phyloP scores from a whole-genome alignment of 1,140 invertebrate species.

The Lucilia sericata region DNA sequence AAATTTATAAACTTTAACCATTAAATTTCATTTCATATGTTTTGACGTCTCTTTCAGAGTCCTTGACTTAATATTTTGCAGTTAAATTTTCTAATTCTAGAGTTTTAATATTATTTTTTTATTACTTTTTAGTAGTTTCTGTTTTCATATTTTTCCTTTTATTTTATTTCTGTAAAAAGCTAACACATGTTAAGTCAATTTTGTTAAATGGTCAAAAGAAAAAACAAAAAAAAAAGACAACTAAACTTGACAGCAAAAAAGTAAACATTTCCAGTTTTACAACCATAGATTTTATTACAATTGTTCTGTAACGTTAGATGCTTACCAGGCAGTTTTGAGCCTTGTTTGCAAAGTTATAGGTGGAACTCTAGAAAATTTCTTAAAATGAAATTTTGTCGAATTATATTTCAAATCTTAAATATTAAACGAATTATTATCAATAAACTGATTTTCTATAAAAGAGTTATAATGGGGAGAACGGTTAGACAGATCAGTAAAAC shows the following conservation, averaged over 20 bases:
- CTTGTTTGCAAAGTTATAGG: too few species aligned
- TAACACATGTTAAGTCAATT: not conserved
- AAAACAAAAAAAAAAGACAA: not conserved
- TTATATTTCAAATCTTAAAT: too few species aligned
- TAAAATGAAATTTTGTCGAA: too few species aligned
- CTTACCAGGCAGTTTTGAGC: not conserved
- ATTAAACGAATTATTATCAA: too few species aligned
- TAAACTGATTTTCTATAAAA: too few species aligned
- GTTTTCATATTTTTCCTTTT: too few species aligned
- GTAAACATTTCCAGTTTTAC: not conserved
- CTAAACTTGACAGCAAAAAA: constrained; percentile 5
- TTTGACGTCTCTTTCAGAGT: not conserved
- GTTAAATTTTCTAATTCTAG: not conserved
- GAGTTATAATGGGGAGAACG: too few species aligned
- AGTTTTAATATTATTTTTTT: not conserved
- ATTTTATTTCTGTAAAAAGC: too few species aligned
- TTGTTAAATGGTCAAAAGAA: not conserved
- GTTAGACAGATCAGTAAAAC: too few species aligned
- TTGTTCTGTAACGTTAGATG: not conserved
- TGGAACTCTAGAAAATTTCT: too few species aligned
- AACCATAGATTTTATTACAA: not conserved
- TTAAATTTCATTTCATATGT: too few species aligned
- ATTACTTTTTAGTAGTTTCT: not conserved
- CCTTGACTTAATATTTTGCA: not conserved
- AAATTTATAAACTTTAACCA: too few species aligned